These are phyloP conservation scores for Halichoeres trimaculatus DNA, from an alignment of 2,113 vertebrate genomes.

Conservation along the genomic window DNA sequence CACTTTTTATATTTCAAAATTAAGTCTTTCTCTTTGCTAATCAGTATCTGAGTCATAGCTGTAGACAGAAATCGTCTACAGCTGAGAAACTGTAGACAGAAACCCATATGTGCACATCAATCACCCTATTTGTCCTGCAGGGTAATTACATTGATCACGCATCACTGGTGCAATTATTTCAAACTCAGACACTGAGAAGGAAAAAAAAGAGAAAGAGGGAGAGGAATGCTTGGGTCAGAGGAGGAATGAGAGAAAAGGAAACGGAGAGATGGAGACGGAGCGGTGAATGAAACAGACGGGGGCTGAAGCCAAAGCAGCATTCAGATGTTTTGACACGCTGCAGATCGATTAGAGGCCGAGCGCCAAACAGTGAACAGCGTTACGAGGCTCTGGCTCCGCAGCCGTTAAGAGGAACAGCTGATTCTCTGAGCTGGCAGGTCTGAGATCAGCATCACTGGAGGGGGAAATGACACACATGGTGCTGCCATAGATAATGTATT, in stretches of 20 bases:
- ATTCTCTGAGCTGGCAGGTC: constrained; percentile 36
- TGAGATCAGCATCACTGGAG: constrained; percentile 41
- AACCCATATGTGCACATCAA: constrained; percentile 1
- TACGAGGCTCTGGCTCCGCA: constrained; percentile 24
- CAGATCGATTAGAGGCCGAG: constrained; percentile 59
- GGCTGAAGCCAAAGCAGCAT: neutral
- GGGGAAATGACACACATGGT: constrained; percentile 36
- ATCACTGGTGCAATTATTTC: constrained; percentile 17
- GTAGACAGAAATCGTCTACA: neutral
- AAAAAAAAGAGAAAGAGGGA: neutral
- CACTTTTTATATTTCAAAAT: neutral
- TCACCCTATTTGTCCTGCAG: constrained; percentile 18
- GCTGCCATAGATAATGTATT: constrained; percentile 42
- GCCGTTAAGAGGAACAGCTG: constrained; percentile 48
- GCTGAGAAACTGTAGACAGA: neutral
- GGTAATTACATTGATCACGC: constrained; percentile 25
- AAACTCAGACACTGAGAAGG: neutral
- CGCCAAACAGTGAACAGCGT: constrained; percentile 29
- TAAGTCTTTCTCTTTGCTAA: neutral
- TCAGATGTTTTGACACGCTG: constrained; percentile 53
- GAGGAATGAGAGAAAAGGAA: neutral
- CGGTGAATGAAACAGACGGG: constrained; percentile 10
- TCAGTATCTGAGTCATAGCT: neutral
- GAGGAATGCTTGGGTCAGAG: neutral
- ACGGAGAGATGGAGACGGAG: neutral